Evolutionary conservation across 2,888 invertebrate genomes (phyloP).

Genomic region (Leptopilina syphax): DNA sequence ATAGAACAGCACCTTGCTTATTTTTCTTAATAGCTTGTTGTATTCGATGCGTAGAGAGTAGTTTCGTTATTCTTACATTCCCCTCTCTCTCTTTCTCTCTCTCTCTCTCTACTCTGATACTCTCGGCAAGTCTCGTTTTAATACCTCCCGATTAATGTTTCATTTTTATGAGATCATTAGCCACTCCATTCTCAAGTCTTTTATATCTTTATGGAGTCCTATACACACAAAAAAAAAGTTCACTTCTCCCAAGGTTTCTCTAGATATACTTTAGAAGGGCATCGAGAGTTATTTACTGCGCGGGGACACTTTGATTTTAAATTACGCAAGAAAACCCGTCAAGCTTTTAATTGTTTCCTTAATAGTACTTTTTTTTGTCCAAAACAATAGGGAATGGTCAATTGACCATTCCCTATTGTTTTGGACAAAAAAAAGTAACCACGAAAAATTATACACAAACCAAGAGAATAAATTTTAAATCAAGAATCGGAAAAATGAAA

Average conservation of each 20-base stretch:
- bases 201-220: constrained; percentile 18
- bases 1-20: constrained; percentile 65
- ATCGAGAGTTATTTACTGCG: not conserved
- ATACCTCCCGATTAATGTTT: constrained; percentile 36
- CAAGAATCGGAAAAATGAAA: not conserved
- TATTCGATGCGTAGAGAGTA: constrained; percentile 62
- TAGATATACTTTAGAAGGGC: not conserved
- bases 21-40: constrained; percentile 71
- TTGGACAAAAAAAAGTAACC: not conserved
- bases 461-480: not conserved
- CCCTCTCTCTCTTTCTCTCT: not conserved
- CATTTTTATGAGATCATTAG: constrained; percentile 41
- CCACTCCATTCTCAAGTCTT: constrained; percentile 32
- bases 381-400: not conserved
- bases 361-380: not conserved
- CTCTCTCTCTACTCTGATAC: constrained; percentile 1
- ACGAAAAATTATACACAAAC: not conserved
- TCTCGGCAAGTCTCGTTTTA: constrained; percentile 39
- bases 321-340: not conserved
- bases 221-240: not conserved
- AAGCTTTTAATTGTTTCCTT: constrained; percentile 1
- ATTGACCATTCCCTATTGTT: not conserved
- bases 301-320: not conserved
- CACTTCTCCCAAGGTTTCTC: constrained; percentile 7
- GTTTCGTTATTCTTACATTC: constrained; percentile 31